Evolutionary conservation across 2,797 vertebrate genomes (phyloP).

Genomic region (Hyperoplus immaculatus): DNA sequence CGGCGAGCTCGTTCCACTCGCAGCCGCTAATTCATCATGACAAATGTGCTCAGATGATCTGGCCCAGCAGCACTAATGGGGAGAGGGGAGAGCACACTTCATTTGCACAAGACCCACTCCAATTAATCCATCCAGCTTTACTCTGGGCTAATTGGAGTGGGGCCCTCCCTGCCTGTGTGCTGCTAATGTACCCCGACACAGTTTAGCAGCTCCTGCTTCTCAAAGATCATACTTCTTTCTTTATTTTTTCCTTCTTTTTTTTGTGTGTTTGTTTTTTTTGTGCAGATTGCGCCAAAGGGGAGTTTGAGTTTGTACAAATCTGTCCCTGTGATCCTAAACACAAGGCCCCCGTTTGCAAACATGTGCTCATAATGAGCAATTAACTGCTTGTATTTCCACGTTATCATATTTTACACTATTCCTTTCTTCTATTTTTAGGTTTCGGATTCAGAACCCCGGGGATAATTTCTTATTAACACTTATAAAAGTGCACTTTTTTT

Average conservation of each 20-base stretch:
- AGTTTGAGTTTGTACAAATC: conserved; percentile 67
- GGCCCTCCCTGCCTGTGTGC: conserved; percentile 81
- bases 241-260: conserved; percentile 27
- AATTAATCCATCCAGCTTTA: conserved; percentile 86
- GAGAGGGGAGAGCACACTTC: conserved; percentile 81
- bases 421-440: conserved; percentile 53
- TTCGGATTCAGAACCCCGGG: conserved; percentile 16
- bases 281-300: conserved; percentile 60
- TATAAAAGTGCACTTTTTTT: conserved; percentile 36
- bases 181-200: conserved; percentile 79
- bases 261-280: conserved; percentile 23
- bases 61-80: conserved; percentile 84
- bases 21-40: conserved; percentile 86
- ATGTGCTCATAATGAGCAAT: conserved; percentile 63
- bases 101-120: conserved; percentile 85
- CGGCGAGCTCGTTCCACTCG: conserved; percentile 81
- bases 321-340: conserved; percentile 54
- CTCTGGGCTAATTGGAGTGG: conserved; percentile 84
- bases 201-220: conserved; percentile 77
- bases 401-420: conserved; percentile 52
- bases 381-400: conserved; percentile 52
- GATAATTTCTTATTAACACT: conserved; percentile 42
- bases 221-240: conserved; percentile 65
- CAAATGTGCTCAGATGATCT: conserved; percentile 87
- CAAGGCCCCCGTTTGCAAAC: conserved; percentile 60